Evolutionary conservation across 2,113 vertebrate species (phyloP).

Genomic region (Lycocorax pyrrhopterus): DNA sequence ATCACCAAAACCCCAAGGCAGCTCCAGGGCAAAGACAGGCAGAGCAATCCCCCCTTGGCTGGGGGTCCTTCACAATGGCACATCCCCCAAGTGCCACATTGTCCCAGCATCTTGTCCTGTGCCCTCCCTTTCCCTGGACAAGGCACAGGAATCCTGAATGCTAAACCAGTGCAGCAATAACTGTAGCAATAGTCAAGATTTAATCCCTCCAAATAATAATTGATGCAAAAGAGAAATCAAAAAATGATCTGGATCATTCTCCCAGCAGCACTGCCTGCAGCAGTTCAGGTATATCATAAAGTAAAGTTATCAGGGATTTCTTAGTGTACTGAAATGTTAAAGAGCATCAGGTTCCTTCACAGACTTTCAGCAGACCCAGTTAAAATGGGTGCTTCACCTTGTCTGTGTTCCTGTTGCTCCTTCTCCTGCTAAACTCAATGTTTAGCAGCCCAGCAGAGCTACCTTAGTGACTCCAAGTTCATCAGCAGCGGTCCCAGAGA

Average conservation of each 20-base stretch:
- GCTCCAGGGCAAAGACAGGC: neutral
- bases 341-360: neutral
- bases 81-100: neutral
- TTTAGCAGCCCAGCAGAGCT: neutral
- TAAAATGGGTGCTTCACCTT: neutral
- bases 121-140: neutral
- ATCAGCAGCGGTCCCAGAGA: neutral
- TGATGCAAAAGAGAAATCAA: neutral
- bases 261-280: neutral
- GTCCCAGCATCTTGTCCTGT: neutral
- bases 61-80: neutral
- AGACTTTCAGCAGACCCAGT: neutral
- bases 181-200: neutral
- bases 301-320: neutral
- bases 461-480: neutral
- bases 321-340: neutral
- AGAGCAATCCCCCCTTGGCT: neutral
- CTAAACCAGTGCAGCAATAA: neutral
- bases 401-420: neutral
- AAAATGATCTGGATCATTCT: neutral
- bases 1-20: neutral
- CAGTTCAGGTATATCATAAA: neutral
- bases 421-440: neutral
- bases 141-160: neutral
- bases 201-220: neutral